A percentile compares a stretch with the other conserved stretches of the same genome.
These are phyloP conservation scores for Brachyptera putata DNA, from an alignment of 2,888 invertebrate genomes.

Conservation along the genomic window DNA sequence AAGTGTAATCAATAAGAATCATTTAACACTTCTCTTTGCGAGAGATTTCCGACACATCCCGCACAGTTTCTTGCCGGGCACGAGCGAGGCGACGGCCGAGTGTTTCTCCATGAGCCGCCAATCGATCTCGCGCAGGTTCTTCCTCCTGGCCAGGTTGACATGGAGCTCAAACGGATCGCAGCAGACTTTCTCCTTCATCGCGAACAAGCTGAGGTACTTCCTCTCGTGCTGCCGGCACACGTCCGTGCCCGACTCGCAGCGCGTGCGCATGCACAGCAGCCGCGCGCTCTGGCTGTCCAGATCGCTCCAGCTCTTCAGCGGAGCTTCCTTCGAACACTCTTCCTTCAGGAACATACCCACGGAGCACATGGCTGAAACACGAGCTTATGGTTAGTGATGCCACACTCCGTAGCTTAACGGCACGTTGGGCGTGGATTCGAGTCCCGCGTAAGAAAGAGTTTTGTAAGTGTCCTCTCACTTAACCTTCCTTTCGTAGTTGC, in stretches of 20 bases:
- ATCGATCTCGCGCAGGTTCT: not conserved
- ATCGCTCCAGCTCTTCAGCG: not conserved
- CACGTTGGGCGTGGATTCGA: no score
- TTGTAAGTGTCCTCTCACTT: no score
- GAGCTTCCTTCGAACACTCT: slow-evolving; percentile 1
- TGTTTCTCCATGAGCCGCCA: not conserved
- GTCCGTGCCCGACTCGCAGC: not conserved
- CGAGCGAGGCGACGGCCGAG: not conserved
- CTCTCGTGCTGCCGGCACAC: not conserved
- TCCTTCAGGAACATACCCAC: not conserved
- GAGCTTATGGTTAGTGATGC: no score
- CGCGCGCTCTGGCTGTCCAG: not conserved
- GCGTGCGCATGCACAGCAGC: not conserved
- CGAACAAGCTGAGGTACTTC: slow-evolving; percentile 2
- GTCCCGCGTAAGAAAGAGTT: no score
- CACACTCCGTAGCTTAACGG: no score
- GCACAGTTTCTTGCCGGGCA: not conserved
- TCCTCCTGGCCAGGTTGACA: not conserved
- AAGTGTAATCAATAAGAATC: no score
- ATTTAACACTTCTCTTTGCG: not conserved
- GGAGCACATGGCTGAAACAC: no score
- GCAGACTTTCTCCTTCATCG: not conserved
- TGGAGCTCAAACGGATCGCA: not conserved
- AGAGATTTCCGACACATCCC: not conserved
- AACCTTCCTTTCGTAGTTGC: no score